Percentiles rank a stretch among this genome's conserved stretches.
Conservation (phyloP, 1,140 invertebrate genomes). For the Phthorimaea operculella region DNA sequence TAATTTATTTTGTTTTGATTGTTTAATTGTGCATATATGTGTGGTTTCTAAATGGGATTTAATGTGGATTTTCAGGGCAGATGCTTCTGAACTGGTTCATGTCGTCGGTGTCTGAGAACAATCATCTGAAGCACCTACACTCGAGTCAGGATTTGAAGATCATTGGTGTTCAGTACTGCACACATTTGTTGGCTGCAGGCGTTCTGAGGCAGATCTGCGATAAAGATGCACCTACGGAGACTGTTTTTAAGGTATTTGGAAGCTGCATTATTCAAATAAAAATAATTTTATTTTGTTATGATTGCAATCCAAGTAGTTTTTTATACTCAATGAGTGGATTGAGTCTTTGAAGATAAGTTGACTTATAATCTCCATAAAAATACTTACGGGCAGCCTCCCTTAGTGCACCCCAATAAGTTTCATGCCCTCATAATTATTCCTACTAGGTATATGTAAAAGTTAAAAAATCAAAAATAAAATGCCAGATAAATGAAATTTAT, state of each 20-base stretch:
- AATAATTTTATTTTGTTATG: background rate
- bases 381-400: too few relatives aligned
- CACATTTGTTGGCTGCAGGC: slow-evolving; percentile 88
- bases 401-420: too few relatives aligned
- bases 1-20: too few relatives aligned
- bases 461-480: too few relatives aligned
- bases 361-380: too few relatives aligned
- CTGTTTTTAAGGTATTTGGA: slow-evolving; percentile 79
- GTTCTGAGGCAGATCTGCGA: slow-evolving; percentile 83
- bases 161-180: slow-evolving; percentile 84
- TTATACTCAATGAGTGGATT: too few relatives aligned
- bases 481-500: too few relatives aligned
- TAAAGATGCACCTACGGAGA: slow-evolving; percentile 72
- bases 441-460: too few relatives aligned
- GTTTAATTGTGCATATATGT: too few relatives aligned
- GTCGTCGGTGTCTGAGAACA: slow-evolving; percentile 79
- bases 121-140: slow-evolving; percentile 72
- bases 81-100: slow-evolving; percentile 91
- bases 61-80: slow-evolving; percentile 74
- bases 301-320: too few relatives aligned
- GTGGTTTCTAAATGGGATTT: background rate
- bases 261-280: slow-evolving; percentile 1
- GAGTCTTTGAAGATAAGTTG: too few relatives aligned
- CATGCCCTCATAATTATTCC: too few relatives aligned
- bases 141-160: slow-evolving; percentile 79